Conservation (phyloP, 2,113 vertebrate genomes). For the Cephalophus harveyi region DNA sequence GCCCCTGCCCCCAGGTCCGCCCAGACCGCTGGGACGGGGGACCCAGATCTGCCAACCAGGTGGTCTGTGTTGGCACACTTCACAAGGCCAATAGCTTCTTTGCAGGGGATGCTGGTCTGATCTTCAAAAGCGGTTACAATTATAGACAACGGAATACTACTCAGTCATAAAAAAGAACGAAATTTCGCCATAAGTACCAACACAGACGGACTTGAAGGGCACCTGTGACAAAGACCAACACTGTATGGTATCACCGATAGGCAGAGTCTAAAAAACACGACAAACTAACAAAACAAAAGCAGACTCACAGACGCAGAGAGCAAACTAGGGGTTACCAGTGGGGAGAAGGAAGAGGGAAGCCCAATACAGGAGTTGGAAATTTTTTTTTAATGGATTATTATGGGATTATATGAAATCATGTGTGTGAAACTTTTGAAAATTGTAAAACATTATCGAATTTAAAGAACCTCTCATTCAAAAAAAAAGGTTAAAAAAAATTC, state of each 20-base stretch:
- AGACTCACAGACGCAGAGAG: background rate
- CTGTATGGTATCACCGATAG: background rate
- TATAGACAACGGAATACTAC: background rate
- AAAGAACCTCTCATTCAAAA: background rate
- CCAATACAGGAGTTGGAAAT: fast-evolving
- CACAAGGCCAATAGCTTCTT: background rate
- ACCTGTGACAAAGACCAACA: background rate
- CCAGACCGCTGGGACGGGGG: background rate
- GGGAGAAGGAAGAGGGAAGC: background rate
- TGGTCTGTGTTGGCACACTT: background rate
- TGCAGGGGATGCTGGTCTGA: background rate
- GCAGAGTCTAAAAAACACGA: background rate
- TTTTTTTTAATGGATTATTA: background rate
- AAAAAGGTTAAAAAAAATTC: background rate
- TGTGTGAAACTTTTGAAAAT: background rate
- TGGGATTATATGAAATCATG: background rate
- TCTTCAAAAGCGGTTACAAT: background rate
- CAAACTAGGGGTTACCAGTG: background rate
- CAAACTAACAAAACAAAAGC: background rate
- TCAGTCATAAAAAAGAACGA: background rate
- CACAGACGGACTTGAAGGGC: background rate
- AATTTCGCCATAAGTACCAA: background rate
- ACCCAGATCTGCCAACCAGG: background rate
- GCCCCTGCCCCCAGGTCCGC: background rate
- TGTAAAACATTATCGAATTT: background rate